These are phyloP conservation scores for Diaprepes abbreviatus DNA, from an alignment of 2,888 invertebrate genomes.

Conservation along the genomic window DNA sequence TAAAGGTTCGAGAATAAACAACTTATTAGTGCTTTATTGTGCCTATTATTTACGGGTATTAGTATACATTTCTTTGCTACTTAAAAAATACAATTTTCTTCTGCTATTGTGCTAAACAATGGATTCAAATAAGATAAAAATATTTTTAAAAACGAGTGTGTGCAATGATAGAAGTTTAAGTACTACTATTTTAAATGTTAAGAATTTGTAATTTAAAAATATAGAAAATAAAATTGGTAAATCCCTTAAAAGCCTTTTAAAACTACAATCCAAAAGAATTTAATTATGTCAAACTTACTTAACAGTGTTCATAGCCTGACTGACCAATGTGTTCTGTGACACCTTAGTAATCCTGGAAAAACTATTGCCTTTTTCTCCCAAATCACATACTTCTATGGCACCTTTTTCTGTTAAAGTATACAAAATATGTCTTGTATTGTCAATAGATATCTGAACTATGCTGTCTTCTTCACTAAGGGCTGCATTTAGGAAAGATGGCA, in stretches of 20 bases:
- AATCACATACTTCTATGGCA: slow-evolving; percentile 89
- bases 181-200: no score
- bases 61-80: no score
- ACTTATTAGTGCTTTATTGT: no score
- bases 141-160: no score
- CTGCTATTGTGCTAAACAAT: no score
- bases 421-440: slow-evolving; percentile 89
- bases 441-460: slow-evolving; percentile 88
- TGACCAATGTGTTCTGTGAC: slow-evolving; percentile 81
- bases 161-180: no score
- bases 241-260: slow-evolving; percentile 1
- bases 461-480: slow-evolving; percentile 91
- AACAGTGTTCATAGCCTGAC: slow-evolving; percentile 83
- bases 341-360: slow-evolving; percentile 81
- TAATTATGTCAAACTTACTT: slow-evolving; percentile 75
- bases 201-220: no score
- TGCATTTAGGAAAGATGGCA: slow-evolving; percentile 90
- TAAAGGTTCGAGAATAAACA: no score
- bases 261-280: neutral
- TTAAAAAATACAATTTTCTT: no score
- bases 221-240: no score
- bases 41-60: no score
- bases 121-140: no score
- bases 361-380: slow-evolving; percentile 83
- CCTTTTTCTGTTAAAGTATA: slow-evolving; percentile 93